Percentiles rank a stretch among this genome's conserved stretches.
Evolutionary conservation across 2,888 invertebrate species (phyloP).

Genomic region (Romanomermis culicivorax): DNA sequence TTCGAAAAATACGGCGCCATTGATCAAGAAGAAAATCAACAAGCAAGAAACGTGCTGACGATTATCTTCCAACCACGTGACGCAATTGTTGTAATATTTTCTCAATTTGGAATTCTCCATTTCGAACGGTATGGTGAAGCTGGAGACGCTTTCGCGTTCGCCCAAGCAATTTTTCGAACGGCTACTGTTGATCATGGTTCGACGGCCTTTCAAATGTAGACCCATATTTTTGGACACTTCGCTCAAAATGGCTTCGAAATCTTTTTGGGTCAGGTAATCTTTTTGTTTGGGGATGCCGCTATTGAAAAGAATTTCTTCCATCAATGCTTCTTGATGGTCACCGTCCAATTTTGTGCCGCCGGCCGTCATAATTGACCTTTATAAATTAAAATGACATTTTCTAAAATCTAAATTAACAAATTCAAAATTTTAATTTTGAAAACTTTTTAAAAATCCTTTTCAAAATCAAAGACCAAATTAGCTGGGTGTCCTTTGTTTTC

Average conservation of each 20-base stretch:
- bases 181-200: not conserved
- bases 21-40: conserved; percentile 79
- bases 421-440: no score
- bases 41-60: conserved; percentile 84
- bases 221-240: conserved; percentile 21
- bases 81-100: conserved; percentile 39
- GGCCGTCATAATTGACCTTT: conserved; percentile 21
- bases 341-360: conserved; percentile 23
- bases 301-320: conserved; percentile 11
- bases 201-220: conserved; percentile 21
- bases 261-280: conserved; percentile 17
- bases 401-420: not conserved
- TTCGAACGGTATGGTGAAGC: conserved; percentile 20
- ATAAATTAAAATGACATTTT: not conserved
- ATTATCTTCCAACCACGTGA: conserved; percentile 76
- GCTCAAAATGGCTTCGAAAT: conserved; percentile 23
- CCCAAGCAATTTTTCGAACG: not conserved
- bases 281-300: conserved; percentile 9
- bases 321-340: conserved; percentile 14
- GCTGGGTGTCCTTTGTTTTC: no score
- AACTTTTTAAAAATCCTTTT: not conserved
- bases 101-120: conserved; percentile 38
- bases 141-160: conserved; percentile 19
- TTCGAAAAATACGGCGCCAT: conserved; percentile 75
- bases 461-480: no score